Evolutionary conservation across 2,888 invertebrate genomes (phyloP), one percentile per base, ranked within the genome.

Genomic region (Ochropleura plecta): DNA sequence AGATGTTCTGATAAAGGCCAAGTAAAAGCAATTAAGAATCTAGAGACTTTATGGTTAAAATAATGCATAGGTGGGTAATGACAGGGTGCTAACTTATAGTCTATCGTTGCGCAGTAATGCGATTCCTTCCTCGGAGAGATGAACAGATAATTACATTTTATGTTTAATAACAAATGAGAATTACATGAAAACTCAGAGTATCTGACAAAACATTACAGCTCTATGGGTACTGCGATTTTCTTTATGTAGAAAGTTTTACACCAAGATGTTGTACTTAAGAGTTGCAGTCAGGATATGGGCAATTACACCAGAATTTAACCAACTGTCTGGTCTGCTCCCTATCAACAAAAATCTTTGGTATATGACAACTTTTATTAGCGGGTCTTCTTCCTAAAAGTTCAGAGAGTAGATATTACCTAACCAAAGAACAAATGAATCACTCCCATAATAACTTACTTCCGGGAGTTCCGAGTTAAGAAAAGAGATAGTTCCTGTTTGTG

Each of bases 41-140:
- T 7, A 48, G 40, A 69, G 8, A 18, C 30, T 65, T 66, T 49
- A 76, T 59, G 67, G 62, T 76, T 79, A 20, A 72, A 73, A 73
- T 81, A 81, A 73, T 70, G 55, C 69, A 67, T 10, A 64, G 48
- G 51, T 68, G 57, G n/a, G 16, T 70, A 75, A 79, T 75, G n/a
- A 84, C 42, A 30, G 57, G 55, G 73, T 79, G 70, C 66, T 79
- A 68, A 57, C 64, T 63, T 65, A 64, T 67, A 40, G 46, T 64
- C 67, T 51, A 65, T 59, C 63, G 66, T 48, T 66, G 72, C 51
- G 49, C 30, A 57, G 46, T 70, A 76, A 84, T 72, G 51, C 63
- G 51, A 10, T 72, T 82, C 75, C 81, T 71, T 51, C 49, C 51
- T 66, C 66, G 42, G 53, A 30, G 49, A 79, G 66, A 59, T 79